A percentile compares a stretch with the other conserved stretches of the same genome.
Conservation (phyloP, 2,113 vertebrate species). For the Gobiocypris rarus region DNA sequence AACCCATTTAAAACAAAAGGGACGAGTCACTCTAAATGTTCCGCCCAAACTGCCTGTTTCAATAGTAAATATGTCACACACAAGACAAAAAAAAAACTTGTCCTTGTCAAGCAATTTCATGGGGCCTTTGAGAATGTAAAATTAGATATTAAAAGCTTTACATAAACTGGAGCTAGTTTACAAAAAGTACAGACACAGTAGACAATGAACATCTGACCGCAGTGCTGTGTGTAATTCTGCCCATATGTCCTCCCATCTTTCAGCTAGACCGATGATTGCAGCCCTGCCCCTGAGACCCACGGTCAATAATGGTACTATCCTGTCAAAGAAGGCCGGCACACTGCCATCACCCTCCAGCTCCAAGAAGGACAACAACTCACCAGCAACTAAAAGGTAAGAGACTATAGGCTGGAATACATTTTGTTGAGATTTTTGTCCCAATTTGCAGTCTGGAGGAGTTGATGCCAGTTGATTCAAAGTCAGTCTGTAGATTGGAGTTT, state of each 20-base stretch:
- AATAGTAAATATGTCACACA: neutral
- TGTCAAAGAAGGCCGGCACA: slow-evolving; percentile 93
- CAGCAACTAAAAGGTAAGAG: slow-evolving; percentile 85
- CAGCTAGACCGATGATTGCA: slow-evolving; percentile 93
- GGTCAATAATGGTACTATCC: slow-evolving; percentile 91
- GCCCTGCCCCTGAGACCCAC: slow-evolving; percentile 87
- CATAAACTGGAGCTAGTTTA: neutral
- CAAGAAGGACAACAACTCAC: slow-evolving; percentile 82
- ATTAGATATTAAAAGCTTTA: neutral
- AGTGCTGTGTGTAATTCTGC: neutral
- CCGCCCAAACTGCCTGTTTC: neutral
- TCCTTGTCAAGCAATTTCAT: neutral
- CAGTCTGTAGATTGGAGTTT: neutral
- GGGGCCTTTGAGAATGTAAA: neutral
- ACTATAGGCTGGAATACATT: neutral
- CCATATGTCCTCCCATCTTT: slow-evolving; percentile 43
- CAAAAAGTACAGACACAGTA: neutral
- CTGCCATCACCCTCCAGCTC: slow-evolving; percentile 89
- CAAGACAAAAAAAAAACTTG: neutral
- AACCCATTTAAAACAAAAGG: neutral
- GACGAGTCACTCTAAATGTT: neutral
- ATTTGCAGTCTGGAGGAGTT: neutral
- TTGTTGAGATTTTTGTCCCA: neutral
- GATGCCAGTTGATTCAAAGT: neutral
- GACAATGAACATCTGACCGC: neutral